Evolutionary conservation across 2,113 vertebrate species (phyloP).

Genomic region (Callionymus lyra): DNA sequence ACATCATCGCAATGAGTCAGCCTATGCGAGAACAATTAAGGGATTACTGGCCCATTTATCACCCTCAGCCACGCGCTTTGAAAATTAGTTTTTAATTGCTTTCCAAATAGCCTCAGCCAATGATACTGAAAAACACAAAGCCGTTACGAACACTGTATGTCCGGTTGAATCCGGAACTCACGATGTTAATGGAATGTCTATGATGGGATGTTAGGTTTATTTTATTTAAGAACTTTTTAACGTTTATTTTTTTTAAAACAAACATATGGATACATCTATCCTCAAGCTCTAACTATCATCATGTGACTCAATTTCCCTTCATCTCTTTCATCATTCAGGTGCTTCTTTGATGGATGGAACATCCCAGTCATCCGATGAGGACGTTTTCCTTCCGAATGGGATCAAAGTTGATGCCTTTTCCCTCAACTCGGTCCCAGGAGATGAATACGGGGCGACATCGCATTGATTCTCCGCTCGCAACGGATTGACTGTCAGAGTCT

Average conservation of each 20-base stretch:
- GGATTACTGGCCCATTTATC: slow-evolving; percentile 57
- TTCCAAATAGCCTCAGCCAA: slow-evolving; percentile 29
- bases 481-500: slow-evolving; percentile 8
- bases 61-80: slow-evolving; percentile 50
- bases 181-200: not conserved
- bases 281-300: no score
- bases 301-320: slow-evolving; percentile 10
- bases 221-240: no score
- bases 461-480: slow-evolving; percentile 31
- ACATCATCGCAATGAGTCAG: slow-evolving; percentile 37
- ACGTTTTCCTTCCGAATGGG: slow-evolving; percentile 26
- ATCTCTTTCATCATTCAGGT: slow-evolving; percentile 16
- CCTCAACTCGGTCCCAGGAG: slow-evolving; percentile 24
- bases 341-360: slow-evolving; percentile 9
- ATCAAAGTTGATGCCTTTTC: slow-evolving; percentile 31
- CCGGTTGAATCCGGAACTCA: slow-evolving; percentile 3
- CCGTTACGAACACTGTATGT: not conserved
- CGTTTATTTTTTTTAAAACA: no score
- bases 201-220: no score
- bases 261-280: no score
- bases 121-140: no score
- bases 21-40: slow-evolving; percentile 52
- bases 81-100: slow-evolving; percentile 67
- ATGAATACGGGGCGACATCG: slow-evolving; percentile 24
- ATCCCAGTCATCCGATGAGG: slow-evolving; percentile 13